Evolutionary conservation across 2,113 vertebrate genomes (phyloP), one percentile per base, ranked within the genome.

Genomic region (Dromas ardeola): DNA sequence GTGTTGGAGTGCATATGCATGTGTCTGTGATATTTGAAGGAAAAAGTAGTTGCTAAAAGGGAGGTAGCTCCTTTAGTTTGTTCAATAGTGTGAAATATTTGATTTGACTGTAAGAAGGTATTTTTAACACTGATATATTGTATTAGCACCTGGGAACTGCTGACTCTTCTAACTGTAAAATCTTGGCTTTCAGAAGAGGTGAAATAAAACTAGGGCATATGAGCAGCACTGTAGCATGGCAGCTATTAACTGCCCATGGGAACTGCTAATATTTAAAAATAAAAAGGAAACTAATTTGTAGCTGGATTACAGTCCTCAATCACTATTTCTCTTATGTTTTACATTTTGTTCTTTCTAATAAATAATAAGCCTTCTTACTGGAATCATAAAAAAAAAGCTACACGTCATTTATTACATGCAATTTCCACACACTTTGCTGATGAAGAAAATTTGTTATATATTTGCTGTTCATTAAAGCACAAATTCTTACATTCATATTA

Each of bases 91-190:
- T 94, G 72, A 86, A 80, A 83, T 30, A 87, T 95, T 96, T 97
- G 45, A 86, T 90, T 86, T 94, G 76, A 56, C 80, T 95, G 26
- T 90, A 95, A 87, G 92, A 96, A 90, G 45, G 86, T 96, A 97
- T 98, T 98, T 98, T 98, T 96, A 98, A 97, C 89, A 91, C 70
- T 88, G 91, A 96, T 96, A 73, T 88, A 96, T 97, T 85, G 81
- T 95, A 90, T 98, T 98, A 97, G 63, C 92, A 97, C 81, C 61
- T 76, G 86, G 66, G 74, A 98, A 98, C 50, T 97, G 95, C 95
- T 98, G 98, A 98, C 77, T 98, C 93, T 88, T 97, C 71, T 36
- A 29, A 95, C 81, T 88, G 58, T 92, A 95, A 97, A 97, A 97
- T 93, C 84, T 70, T 97, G 86, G 93, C 81, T 97, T 98, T 97